Evolutionary conservation across 1,140 invertebrate species (phyloP).

Genomic region (Diorhabda carinulata): DNA sequence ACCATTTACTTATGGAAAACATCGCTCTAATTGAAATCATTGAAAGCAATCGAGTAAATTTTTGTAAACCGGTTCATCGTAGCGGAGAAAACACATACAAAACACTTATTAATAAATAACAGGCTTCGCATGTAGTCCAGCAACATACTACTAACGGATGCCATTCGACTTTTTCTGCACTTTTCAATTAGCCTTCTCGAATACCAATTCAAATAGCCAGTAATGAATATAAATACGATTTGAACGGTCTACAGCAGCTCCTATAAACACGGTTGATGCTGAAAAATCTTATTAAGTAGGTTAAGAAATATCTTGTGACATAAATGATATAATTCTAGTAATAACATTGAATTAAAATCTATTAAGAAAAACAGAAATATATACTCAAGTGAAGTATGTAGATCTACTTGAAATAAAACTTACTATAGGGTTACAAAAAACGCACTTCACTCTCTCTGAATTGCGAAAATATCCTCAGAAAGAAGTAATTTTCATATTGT

Average conservation of each 20-base stretch:
- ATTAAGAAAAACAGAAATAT: too few species aligned
- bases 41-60: slow-evolving; percentile 6
- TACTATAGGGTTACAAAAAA: too few species aligned
- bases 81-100: slow-evolving; percentile 24
- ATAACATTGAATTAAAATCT: too few species aligned
- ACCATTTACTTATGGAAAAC: slow-evolving; percentile 9
- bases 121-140: slow-evolving; percentile 10
- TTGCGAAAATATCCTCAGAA: too few species aligned
- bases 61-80: slow-evolving; percentile 21
- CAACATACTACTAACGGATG: slow-evolving; percentile 25
- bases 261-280: neutral
- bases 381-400: too few species aligned
- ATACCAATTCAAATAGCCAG: slow-evolving; percentile 30
- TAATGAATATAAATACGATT: slow-evolving; percentile 29
- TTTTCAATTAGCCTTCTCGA: slow-evolving; percentile 31
- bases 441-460: too few species aligned
- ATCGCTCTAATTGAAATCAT: slow-evolving; percentile 18
- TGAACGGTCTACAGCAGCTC: slow-evolving; percentile 13
- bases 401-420: too few species aligned
- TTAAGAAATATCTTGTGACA: neutral
- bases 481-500: too few species aligned
- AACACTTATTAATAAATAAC: slow-evolving; percentile 31
- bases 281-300: slow-evolving; percentile 1
- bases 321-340: too few species aligned
- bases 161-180: slow-evolving; percentile 28